Evolutionary conservation across 2,888 invertebrate species (phyloP).

Genomic region (Ctena decussata): DNA sequence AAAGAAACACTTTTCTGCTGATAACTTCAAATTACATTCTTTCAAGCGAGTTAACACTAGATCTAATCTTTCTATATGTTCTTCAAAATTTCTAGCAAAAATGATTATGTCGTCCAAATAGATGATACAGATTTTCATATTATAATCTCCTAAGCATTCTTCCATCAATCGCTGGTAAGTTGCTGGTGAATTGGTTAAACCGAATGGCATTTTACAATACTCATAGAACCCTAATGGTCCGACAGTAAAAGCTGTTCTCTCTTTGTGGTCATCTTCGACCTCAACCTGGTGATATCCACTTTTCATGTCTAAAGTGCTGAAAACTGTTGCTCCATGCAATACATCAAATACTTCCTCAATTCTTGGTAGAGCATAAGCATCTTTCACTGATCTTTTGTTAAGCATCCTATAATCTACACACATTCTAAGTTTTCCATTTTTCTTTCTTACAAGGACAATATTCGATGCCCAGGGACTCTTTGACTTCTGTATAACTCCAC

Average conservation of each 20-base stretch:
- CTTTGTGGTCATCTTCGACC: too few species aligned
- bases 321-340: too few species aligned
- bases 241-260: not conserved
- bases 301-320: too few species aligned
- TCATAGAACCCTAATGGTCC: not conserved
- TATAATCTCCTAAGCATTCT: slow-evolving; percentile 39
- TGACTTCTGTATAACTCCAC: too few species aligned
- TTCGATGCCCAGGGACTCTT: not conserved
- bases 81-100: slow-evolving; percentile 38
- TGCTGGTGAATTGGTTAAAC: too few species aligned
- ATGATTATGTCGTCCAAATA: slow-evolving; percentile 68
- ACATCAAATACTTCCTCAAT: too few species aligned
- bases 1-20: slow-evolving; percentile 53
- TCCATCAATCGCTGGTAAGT: slow-evolving; percentile 61
- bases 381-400: too few species aligned
- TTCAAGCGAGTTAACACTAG: slow-evolving; percentile 38
- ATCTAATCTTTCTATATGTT: slow-evolving; percentile 54
- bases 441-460: not conserved
- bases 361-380: too few species aligned
- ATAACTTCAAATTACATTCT: slow-evolving; percentile 47
- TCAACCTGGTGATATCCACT: too few species aligned
- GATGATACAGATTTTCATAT: slow-evolving; percentile 46
- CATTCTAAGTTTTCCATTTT: too few species aligned
- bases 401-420: too few species aligned
- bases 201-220: slow-evolving; percentile 10